Conservation (phyloP, 2,113 vertebrate species). For the Telmatochromis sp. region DNA sequence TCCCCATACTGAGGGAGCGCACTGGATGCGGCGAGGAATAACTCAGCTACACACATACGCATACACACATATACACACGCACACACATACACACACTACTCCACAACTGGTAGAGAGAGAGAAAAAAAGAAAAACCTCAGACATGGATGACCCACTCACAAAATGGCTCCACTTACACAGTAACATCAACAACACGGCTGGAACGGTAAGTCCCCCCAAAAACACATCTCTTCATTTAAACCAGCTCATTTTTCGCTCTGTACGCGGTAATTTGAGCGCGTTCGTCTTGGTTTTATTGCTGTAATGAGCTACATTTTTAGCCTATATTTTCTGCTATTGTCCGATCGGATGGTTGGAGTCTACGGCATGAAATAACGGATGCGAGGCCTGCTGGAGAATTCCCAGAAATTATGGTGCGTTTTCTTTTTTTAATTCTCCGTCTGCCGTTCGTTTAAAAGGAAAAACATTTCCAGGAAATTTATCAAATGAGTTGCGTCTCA, state of each 20-base stretch:
- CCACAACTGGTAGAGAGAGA: constrained; percentile 57
- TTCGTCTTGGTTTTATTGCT: not conserved
- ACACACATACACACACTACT: constrained; percentile 67
- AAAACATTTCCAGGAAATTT: not conserved
- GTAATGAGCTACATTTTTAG: constrained; percentile 2
- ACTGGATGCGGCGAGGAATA: constrained; percentile 83
- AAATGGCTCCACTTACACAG: constrained; percentile 88
- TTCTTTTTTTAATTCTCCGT: not conserved
- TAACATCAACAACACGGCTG: constrained; percentile 79
- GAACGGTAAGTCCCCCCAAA: constrained; percentile 73
- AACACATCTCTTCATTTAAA: constrained; percentile 1
- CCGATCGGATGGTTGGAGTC: constrained; percentile 9
- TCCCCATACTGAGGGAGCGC: constrained; percentile 86
- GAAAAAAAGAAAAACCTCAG: constrained; percentile 64
- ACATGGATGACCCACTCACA: constrained; percentile 84
- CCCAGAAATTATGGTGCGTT: not conserved
- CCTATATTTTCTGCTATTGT: constrained; percentile 24
- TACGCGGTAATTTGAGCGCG: not conserved
- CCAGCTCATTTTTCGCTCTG: not conserved
- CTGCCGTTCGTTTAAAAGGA: not conserved
- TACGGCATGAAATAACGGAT: constrained; percentile 47
- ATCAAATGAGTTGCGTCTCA: not conserved
- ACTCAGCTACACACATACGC: constrained; percentile 74
- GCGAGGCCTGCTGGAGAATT: constrained; percentile 47
- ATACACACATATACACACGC: constrained; percentile 54